Evolutionary conservation across 2,797 vertebrate species (phyloP).

Genomic region (Thaleichthys pacificus): DNA sequence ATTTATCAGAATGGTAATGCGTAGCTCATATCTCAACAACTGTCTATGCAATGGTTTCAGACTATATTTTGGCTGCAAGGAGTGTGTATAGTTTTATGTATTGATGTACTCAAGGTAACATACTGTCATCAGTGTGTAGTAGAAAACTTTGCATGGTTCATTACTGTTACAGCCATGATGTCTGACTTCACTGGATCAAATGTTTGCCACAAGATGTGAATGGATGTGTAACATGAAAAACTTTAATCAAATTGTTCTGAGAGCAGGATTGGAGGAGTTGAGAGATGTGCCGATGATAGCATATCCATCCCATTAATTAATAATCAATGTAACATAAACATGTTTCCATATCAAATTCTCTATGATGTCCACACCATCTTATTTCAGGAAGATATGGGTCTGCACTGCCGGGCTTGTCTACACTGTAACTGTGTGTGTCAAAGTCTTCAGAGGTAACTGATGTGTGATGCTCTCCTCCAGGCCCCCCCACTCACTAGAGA

Average conservation of each 20-base stretch:
- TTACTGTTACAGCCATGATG: not conserved
- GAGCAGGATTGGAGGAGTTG: not conserved
- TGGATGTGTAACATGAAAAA: not conserved
- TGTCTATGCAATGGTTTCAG: not conserved
- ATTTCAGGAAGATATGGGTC: not conserved
- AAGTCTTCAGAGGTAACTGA: slow-evolving; percentile 10
- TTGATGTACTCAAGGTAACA: not conserved
- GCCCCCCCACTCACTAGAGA: slow-evolving; percentile 85
- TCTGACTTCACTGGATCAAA: not conserved
- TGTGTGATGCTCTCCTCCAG: slow-evolving; percentile 65
- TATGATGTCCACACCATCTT: not conserved
- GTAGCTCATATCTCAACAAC: not conserved
- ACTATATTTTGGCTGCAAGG: slow-evolving; percentile 1
- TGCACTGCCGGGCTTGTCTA: not conserved
- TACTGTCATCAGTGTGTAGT: slow-evolving; percentile 3
- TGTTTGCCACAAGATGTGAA: not conserved
- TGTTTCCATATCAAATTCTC: not conserved
- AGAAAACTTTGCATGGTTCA: slow-evolving; percentile 16
- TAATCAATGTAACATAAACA: not conserved
- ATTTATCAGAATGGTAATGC: not conserved
- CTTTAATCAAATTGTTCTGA: not conserved
- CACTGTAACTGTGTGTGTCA: not conserved
- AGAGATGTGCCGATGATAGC: not conserved
- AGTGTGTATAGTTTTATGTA: slow-evolving; percentile 5
- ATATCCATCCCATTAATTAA: not conserved